Evolutionary conservation across 2,797 vertebrate genomes (phyloP).

Genomic region (Syngnathus acus): DNA sequence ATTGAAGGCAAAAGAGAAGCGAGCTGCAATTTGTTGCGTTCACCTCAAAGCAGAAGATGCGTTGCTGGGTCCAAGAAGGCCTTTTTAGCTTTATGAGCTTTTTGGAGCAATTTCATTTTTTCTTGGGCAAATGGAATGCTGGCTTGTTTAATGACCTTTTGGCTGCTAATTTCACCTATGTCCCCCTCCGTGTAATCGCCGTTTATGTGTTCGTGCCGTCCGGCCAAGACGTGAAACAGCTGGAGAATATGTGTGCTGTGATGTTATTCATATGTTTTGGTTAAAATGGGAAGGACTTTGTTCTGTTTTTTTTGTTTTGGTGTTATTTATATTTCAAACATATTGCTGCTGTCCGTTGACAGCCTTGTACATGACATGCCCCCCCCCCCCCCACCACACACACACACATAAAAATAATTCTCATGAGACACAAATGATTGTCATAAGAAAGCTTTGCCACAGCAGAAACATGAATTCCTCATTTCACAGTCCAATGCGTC

Average conservation of each 20-base stretch:
- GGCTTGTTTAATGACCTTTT: constrained; percentile 44
- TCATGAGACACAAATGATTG: background rate
- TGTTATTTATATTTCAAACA: too few species aligned
- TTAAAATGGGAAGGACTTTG: background rate
- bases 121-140: constrained; percentile 3
- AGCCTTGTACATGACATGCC: too few species aligned
- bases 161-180: constrained; percentile 39
- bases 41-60: background rate
- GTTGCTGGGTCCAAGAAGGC: background rate
- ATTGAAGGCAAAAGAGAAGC: background rate
- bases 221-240: constrained; percentile 23
- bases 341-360: too few species aligned
- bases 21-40: background rate
- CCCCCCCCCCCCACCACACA: too few species aligned
- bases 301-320: background rate
- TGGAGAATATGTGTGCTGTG: constrained; percentile 23
- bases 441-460: background rate
- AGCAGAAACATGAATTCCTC: background rate
- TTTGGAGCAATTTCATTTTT: background rate
- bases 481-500: background rate
- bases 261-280: background rate
- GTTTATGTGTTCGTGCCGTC: constrained; percentile 39
- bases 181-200: constrained; percentile 38
- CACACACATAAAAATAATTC: background rate
- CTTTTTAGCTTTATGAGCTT: background rate